These are phyloP conservation scores for Nephrotoma flavescens DNA, from an alignment of 2,888 invertebrate genomes.

Conservation along the genomic window DNA sequence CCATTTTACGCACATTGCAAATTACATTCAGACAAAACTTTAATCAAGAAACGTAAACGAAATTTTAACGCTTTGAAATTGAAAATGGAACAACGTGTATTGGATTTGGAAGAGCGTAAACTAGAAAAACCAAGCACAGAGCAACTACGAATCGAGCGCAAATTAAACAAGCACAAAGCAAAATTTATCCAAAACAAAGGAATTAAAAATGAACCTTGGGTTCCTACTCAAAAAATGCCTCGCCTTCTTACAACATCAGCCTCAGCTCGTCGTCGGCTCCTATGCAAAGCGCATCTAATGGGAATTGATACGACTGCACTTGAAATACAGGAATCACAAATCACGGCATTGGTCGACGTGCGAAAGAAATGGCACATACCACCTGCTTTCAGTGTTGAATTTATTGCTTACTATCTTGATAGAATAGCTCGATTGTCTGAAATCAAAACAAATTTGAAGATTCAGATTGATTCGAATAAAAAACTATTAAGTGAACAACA, in stretches of 20 bases:
- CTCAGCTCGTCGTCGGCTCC: conserved; percentile 66
- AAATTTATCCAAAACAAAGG: conserved; percentile 67
- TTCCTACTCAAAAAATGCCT: conserved; percentile 91
- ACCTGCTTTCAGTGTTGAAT: conserved; percentile 88
- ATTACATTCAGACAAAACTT: conserved; percentile 82
- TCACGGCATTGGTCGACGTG: conserved; percentile 67
- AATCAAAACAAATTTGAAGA: conserved; percentile 61
- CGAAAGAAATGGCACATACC: conserved; percentile 89
- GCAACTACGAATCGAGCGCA: conserved; percentile 60
- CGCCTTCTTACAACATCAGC: conserved; percentile 80
- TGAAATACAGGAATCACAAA: conserved; percentile 70
- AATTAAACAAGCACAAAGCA: conserved; percentile 68
- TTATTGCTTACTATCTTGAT: conserved; percentile 86
- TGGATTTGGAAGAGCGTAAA: conserved; percentile 20
- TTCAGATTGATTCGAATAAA: conserved; percentile 58
- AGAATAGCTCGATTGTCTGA: conserved; percentile 67
- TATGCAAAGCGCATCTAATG: conserved; percentile 79
- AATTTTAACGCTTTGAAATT: conserved; percentile 76
- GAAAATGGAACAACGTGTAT: conserved; percentile 56
- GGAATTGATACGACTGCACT: conserved; percentile 70
- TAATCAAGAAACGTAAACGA: conserved; percentile 61
- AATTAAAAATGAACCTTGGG: conserved; percentile 69
- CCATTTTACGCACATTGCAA: conserved; percentile 96
- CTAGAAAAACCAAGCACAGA: conserved; percentile 41
- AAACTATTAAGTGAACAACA: conserved; percentile 66